A percentile compares a stretch with the other conserved stretches of the same genome.
phyloP scores from a whole-genome alignment of 2,797 vertebrate species.

The Naso thynnoides region DNA sequence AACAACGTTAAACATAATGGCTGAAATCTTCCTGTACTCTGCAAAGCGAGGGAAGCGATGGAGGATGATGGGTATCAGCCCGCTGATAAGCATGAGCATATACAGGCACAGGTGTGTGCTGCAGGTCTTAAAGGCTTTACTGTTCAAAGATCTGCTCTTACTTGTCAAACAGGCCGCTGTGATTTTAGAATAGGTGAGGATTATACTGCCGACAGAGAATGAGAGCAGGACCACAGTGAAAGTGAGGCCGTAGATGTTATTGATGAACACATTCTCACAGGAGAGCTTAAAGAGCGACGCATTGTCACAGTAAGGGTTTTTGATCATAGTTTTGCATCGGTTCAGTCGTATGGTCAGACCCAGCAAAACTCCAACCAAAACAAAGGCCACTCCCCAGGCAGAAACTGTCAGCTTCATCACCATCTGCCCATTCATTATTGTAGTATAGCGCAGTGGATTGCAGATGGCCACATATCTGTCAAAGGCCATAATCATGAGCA shows the following conservation, averaged over 20 bases:
- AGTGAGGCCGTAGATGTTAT: constrained; percentile 56
- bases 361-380: constrained; percentile 55
- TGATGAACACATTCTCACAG: constrained; percentile 77
- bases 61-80: constrained; percentile 62
- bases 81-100: constrained; percentile 66
- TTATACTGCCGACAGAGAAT: background rate
- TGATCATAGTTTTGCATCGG: constrained; percentile 74
- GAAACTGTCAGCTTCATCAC: constrained; percentile 51
- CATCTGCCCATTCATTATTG: constrained; percentile 72
- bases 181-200: constrained; percentile 6
- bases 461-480: constrained; percentile 86
- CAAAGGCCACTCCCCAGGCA: constrained; percentile 31
- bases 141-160: constrained; percentile 60
- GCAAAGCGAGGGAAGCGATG: constrained; percentile 54
- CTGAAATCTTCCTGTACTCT: constrained; percentile 38
- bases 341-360: constrained; percentile 47
- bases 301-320: constrained; percentile 80
- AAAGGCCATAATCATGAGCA: constrained; percentile 43
- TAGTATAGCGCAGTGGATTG: constrained; percentile 76
- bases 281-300: constrained; percentile 76
- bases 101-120: constrained; percentile 52
- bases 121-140: constrained; percentile 34
- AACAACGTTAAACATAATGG: constrained; percentile 49
- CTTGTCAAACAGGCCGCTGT: constrained; percentile 30
- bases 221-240: constrained; percentile 53